Evolutionary conservation across 2,797 vertebrate genomes (phyloP).

Genomic region (Danio albolineatus): DNA sequence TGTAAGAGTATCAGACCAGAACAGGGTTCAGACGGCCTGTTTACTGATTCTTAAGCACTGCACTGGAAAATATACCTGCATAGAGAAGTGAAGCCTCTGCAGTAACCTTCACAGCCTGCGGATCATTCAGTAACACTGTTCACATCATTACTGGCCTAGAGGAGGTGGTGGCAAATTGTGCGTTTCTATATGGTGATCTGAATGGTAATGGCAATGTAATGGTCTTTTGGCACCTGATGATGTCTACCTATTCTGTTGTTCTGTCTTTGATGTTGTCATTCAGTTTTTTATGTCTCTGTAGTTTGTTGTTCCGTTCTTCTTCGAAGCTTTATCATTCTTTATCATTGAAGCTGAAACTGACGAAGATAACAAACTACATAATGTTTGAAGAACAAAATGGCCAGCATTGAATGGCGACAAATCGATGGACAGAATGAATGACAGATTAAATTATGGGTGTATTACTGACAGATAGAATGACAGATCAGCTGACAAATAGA

Average conservation of each 20-base stretch:
- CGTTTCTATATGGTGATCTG: neutral
- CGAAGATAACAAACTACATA: no score
- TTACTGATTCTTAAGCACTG: constrained; percentile 11
- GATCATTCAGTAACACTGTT: neutral
- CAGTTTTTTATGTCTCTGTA: neutral
- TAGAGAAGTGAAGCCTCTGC: neutral
- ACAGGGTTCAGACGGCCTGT: neutral
- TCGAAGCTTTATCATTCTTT: neutral
- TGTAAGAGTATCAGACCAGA: constrained; percentile 54
- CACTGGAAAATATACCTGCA: constrained; percentile 9
- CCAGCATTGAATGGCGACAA: no score
- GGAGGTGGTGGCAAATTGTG: neutral
- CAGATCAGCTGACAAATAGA: no score
- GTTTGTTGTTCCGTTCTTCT: neutral
- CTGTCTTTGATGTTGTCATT: neutral
- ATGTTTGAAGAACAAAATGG: no score
- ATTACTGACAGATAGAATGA: no score
- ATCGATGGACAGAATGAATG: no score
- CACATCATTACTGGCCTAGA: neutral
- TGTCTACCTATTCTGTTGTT: neutral
- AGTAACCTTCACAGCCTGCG: neutral
- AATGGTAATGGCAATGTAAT: neutral
- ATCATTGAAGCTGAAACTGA: no score
- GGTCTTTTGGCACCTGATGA: neutral
- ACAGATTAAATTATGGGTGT: no score